These are phyloP conservation scores for Novumbra hubbsi DNA, from an alignment of 2,797 vertebrate species.

Conservation along the genomic window DNA sequence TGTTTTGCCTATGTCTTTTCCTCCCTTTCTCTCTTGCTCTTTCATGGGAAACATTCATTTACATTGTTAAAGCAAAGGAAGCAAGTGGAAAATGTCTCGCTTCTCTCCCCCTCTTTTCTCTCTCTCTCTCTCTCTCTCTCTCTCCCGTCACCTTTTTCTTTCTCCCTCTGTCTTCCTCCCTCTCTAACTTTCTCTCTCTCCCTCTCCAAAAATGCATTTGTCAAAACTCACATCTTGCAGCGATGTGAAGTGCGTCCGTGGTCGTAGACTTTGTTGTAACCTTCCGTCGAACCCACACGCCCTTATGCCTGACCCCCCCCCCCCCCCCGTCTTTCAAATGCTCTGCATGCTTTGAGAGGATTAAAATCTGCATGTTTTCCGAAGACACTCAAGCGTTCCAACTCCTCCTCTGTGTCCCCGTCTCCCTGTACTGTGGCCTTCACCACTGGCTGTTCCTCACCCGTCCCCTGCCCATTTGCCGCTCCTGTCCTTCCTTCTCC, in stretches of 20 bases:
- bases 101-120: background rate
- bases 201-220: background rate
- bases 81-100: too few relatives aligned
- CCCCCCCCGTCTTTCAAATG: background rate
- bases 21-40: background rate
- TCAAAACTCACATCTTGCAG: conserved; percentile 1
- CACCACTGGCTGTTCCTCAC: too few relatives aligned
- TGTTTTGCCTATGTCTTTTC: conserved; percentile 33
- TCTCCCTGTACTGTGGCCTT: background rate
- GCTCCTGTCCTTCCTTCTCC: too few relatives aligned
- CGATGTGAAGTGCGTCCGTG: background rate
- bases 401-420: background rate
- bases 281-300: background rate
- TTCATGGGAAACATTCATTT: too few relatives aligned
- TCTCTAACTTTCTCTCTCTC: background rate
- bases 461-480: too few relatives aligned
- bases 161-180: background rate
- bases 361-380: background rate
- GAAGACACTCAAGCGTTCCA: background rate
- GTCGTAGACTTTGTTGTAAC: background rate
- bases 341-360: background rate
- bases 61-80: too few relatives aligned
- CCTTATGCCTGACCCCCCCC: background rate
- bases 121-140: conserved; percentile 1
- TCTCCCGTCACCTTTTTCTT: background rate